Percentiles rank a stretch among this genome's conserved stretches.
These are phyloP conservation scores for Beris chalybata DNA, from an alignment of 2,888 invertebrate species.

Conservation along the genomic window DNA sequence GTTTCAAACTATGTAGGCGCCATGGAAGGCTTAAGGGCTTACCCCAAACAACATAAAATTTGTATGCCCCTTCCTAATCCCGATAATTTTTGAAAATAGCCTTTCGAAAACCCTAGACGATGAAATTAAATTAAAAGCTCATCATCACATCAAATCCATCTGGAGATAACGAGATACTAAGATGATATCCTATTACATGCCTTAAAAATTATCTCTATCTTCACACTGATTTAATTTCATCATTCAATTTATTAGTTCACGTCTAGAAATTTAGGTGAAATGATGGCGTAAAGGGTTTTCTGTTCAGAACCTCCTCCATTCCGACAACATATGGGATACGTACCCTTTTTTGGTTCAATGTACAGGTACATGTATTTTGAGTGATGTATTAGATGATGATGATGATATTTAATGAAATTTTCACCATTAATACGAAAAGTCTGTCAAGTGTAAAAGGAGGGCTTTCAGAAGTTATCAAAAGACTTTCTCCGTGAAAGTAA, in stretches of 20 bases:
- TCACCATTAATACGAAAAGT: constrained; percentile 35
- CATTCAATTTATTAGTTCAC: constrained; percentile 31
- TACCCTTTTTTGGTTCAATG: background rate
- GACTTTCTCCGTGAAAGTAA: background rate
- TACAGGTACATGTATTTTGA: background rate
- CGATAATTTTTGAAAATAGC: no score
- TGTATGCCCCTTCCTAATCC: background rate
- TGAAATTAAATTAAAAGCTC: constrained; percentile 35
- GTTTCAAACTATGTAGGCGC: no score
- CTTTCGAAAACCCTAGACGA: background rate
- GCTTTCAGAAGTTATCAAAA: background rate
- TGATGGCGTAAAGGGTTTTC: constrained; percentile 8
- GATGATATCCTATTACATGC: constrained; percentile 33
- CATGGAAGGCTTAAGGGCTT: no score
- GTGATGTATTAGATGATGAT: constrained; percentile 13
- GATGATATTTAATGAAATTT: constrained; percentile 38
- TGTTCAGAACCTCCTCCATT: constrained; percentile 8
- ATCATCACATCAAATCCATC: constrained; percentile 17
- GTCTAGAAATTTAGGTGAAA: constrained; percentile 8
- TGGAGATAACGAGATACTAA: constrained; percentile 1
- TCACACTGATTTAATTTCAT: constrained; percentile 38
- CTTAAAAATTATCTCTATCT: constrained; percentile 33
- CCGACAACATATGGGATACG: constrained; percentile 7
- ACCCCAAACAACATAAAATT: no score
- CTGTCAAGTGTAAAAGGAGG: constrained; percentile 11